Conservation (phyloP, 2,888 invertebrate genomes). For the Gortyna flavago region DNA sequence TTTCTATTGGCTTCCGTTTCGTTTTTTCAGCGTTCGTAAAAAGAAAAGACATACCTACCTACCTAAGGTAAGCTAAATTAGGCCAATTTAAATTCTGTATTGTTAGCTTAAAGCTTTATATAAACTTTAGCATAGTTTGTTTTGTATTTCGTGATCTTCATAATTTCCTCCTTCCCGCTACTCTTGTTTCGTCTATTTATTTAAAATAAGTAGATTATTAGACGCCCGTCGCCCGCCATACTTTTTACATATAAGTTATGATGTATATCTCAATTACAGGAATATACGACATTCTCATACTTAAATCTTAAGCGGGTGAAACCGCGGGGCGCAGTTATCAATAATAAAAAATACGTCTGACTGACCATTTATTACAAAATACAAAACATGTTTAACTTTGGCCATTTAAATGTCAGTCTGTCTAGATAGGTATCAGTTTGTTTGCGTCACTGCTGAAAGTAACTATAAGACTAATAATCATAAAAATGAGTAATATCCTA, state of each 20-base stretch:
- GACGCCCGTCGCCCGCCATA: no score
- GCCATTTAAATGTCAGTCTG: neutral
- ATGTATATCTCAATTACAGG: neutral
- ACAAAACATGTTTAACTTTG: neutral
- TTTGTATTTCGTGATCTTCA: neutral
- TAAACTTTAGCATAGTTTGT: neutral
- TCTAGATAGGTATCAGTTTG: neutral
- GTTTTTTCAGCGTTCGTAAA: neutral
- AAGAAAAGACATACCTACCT: neutral
- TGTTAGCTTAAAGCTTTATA: neutral
- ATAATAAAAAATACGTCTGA: neutral
- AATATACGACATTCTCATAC: neutral
- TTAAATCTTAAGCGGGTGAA: no score
- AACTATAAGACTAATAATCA: conserved; percentile 14
- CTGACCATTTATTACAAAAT: neutral
- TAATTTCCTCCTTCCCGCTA: neutral
- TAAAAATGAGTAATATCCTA: conserved; percentile 20
- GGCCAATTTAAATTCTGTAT: neutral
- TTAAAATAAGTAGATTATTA: no score
- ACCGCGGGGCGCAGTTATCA: no score
- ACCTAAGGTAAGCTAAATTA: neutral
- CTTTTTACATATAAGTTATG: no score
- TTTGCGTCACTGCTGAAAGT: neutral
- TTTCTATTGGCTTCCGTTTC: neutral
- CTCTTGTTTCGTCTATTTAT: neutral